Conservation (phyloP, 2,797 vertebrate species). For the Pseudochromis fuscus region DNA sequence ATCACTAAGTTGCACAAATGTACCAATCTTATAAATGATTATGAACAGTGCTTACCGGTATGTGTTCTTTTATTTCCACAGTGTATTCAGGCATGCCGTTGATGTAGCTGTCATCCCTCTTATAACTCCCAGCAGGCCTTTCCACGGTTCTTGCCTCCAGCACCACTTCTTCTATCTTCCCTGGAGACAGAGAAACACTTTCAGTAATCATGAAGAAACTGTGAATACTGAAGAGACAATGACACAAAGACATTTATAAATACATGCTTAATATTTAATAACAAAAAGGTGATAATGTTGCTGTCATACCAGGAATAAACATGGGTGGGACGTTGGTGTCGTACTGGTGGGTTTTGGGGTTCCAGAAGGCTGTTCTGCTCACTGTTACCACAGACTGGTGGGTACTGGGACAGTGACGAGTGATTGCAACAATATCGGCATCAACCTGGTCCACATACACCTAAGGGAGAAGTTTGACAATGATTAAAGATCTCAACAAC, state of each 20-base stretch:
- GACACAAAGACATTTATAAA: neutral
- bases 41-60: constrained; percentile 85
- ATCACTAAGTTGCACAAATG: neutral
- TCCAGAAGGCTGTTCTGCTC: constrained; percentile 92
- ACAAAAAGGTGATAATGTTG: neutral
- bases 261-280: neutral
- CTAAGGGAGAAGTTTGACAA: constrained; percentile 69
- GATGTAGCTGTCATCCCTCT: constrained; percentile 86
- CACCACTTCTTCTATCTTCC: constrained; percentile 96
- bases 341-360: constrained; percentile 91
- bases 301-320: constrained; percentile 86
- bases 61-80: constrained; percentile 91
- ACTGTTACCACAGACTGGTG: constrained; percentile 96
- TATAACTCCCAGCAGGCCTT: constrained; percentile 82
- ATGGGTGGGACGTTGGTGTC: constrained; percentile 90
- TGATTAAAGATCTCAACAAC: neutral
- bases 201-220: neutral
- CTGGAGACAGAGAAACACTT: constrained; percentile 69
- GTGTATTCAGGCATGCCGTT: constrained; percentile 93
- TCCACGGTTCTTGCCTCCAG: constrained; percentile 92
- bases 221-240: neutral
- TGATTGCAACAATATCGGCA: constrained; percentile 94
- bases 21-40: rapidly evolving
- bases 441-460: constrained; percentile 98
- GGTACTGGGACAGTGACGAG: constrained; percentile 93